Evolutionary conservation across 2,113 vertebrate genomes (phyloP), one percentile per base, ranked within the genome.

Genomic region (Hassar affinis): DNA sequence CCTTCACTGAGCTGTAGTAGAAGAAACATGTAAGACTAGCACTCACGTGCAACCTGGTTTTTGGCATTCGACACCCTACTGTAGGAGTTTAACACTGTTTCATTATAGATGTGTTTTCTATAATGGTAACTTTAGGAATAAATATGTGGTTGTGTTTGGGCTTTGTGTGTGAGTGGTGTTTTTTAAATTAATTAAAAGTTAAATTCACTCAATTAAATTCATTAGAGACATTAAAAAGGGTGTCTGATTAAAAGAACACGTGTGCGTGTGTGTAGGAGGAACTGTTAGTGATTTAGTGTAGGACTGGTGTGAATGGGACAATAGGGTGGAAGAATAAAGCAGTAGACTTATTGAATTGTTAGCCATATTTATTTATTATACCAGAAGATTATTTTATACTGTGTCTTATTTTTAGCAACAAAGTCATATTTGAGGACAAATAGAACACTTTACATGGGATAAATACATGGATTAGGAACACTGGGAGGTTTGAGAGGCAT

Each of bases 1-100:
- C 38, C 76, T 84, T 86, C 89, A 80, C 84, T 71, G 86, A 61
- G 25, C 75, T 35, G 52, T 81, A 38, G 54, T 33, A 49, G 11
- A 20, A 47, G 68, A 51, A 79, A 86, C 57, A 79, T 62, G 52
- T 57, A 12, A 38, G 47, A 62, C n/a, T 79, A 79, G 56, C 49
- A 76, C 77, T 71, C 52, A 42, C 6, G 38, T 42, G 38, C 30
- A 71, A 84, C 25, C 35, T 10, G 12, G 11, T n/a, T 56, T n/a
- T 15, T 62, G 33, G 22, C 59, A 68, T 68, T 86, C 83, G 68
- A 66, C 66, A 74, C 22, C 38, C 38, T 61, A 33, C 30, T 18
- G 56, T 25, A 57, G 56, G 56, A 14, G 66, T 42, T 68, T n/a
- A 3, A 7, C 2, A 25, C 4, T 33, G n/a, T 66, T 33, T 20